Evolutionary conservation across 1,140 invertebrate species (phyloP), one percentile per base, ranked within the genome.

Genomic region (Bombus sylvicola): DNA sequence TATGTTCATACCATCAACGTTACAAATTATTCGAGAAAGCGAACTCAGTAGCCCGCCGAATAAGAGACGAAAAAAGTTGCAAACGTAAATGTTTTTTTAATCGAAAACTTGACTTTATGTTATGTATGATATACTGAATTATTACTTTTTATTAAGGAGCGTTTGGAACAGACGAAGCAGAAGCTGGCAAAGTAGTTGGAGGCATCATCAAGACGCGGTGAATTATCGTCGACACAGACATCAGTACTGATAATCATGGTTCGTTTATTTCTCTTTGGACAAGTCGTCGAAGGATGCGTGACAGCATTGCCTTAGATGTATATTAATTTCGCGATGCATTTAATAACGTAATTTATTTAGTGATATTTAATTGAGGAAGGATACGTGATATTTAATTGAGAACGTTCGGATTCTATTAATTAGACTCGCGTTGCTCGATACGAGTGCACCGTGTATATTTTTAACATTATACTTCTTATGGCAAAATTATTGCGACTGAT

Each of bases 1-100:
- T 53, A 91, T 92, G 31, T 92, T 94, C 79, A 91, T 94, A 81
- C 94, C 94, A 85, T 95, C 95, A n/a, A 92, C 95, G 34, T 93
- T 95, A 85, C 95, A 95, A 92, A 95, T 95, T 83, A 93, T 95
- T 41, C 92, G 93, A 34, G 93, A 95, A 81, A 93, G 92, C 78
- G 94, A 95, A 85, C 88, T 95, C 15, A 92, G 92, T 39, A 91
- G 91, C 83, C 92, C 87, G 2, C 83, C 93, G 39, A 94, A 95
- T 76, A 94, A 94, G 86, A 93, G 94, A 83, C 94, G 94, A 74
- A 95, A 95, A 92, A 95, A 95, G 88, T 91, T 95, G 82, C 92
- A 94, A 86, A 94, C 94, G 95, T 95, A 90, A 92, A 93, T 91
- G 41, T 37, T 39, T 28, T 6, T 69, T 68, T 9, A 1, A 62